Evolutionary conservation across 2,797 vertebrate genomes (phyloP), one percentile per base, ranked within the genome.

Genomic region (Toxotes lorentzi): DNA sequence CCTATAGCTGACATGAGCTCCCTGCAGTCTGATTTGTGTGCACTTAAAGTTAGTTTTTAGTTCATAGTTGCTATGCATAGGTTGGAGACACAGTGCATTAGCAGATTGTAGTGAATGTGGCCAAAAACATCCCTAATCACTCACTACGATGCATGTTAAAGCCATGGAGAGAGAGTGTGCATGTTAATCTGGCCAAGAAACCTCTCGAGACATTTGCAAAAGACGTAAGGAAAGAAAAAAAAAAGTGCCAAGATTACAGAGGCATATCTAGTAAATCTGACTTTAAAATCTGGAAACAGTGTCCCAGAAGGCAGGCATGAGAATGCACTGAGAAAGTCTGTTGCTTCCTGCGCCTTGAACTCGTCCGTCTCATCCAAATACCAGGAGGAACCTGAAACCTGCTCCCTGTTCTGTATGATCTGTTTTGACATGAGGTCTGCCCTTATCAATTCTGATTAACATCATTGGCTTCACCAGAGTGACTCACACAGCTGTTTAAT

Each of bases 391-490:
- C 73, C 78, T 82, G 79, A 89, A 88, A 83, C 85, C 87, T 76
- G 70, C 77, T 89, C 72, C 70, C 69, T 78, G 72, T 86, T 89
- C 79, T 76, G 78, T 69, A 78, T 87, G 90, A 93, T 91, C 70
- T 0, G 57, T 69, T 90, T 89, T 88, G 93, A 92, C 91, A 85
- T 5, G 34, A 86, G 77, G 66, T 80, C 77, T 89, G 90, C 89
- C 87, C 91, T 93, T 86, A 93, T 94, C 92, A 85, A 87, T 84
- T 79, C 81, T 82, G 87, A 89, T 93, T 86, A 93, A 6, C 70
- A 87, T 94, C 92, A 91, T 35, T 17, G 1, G 45, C 72, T 81
- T 84, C 79, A 74, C 83, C 41, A 12, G 27, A 84, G 58, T 82
- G 87, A 86, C 59, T 87, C 84, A 78, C 64, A 62, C 88, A 83